These are phyloP conservation scores for Pionites leucogaster DNA, from an alignment of 2,113 vertebrate species.

Conservation along the genomic window DNA sequence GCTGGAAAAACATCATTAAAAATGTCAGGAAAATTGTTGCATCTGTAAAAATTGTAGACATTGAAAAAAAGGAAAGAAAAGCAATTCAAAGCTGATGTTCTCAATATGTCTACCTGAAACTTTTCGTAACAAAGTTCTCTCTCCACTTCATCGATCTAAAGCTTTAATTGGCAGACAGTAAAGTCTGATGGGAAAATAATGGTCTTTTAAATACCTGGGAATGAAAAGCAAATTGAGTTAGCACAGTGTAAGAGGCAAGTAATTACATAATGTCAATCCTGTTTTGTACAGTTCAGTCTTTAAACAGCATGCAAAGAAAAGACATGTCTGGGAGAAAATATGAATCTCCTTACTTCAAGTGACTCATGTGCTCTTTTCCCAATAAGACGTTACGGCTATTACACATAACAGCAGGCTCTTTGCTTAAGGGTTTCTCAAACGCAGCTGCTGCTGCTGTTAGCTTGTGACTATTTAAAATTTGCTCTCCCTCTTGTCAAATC, in stretches of 20 bases:
- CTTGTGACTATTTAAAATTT: not conserved
- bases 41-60: not conserved
- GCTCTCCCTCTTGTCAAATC: not conserved
- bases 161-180: conserved; percentile 75
- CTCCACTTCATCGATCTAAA: conserved; percentile 71
- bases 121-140: conserved; percentile 47
- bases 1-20: not conserved
- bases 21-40: not conserved
- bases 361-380: not conserved
- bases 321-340: conserved; percentile 53
- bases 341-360: conserved; percentile 35
- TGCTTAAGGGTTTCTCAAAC: not conserved
- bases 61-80: not conserved
- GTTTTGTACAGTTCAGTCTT: conserved; percentile 68
- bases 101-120: conserved; percentile 48
- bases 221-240: conserved; percentile 83
- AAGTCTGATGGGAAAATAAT: conserved; percentile 78
- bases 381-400: not conserved
- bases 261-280: conserved; percentile 79
- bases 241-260: conserved; percentile 76
- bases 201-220: conserved; percentile 78
- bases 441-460: not conserved
- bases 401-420: not conserved
- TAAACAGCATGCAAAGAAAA: conserved; percentile 66
- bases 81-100: conserved; percentile 19